A percentile compares a stretch with the other conserved stretches of the same genome.
Evolutionary conservation across 2,888 invertebrate genomes (phyloP).

Genomic region (Sisyra terminalis): DNA sequence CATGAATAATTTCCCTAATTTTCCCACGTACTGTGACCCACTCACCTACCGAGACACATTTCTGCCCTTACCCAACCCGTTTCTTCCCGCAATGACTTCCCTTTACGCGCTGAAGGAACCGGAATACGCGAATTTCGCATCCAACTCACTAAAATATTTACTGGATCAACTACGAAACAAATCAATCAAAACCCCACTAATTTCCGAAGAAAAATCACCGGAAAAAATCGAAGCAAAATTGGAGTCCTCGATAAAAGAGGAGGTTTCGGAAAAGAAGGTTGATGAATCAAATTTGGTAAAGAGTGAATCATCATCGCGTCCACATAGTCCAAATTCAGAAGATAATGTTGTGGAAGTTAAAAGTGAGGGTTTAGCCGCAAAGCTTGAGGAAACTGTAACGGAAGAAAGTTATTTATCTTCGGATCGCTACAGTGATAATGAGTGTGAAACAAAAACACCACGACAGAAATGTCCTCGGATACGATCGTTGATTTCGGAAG

Average conservation of each 20-base stretch:
- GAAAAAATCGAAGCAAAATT: not conserved
- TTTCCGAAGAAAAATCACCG: not conserved
- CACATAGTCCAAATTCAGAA: not conserved
- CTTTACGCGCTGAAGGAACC: not conserved
- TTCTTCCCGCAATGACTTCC: slow-evolving; percentile 1
- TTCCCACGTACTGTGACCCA: not conserved
- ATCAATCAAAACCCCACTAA: not conserved
- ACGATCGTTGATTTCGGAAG: slow-evolving; percentile 85
- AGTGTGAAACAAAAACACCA: slow-evolving; percentile 12
- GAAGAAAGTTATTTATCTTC: slow-evolving; percentile 18
- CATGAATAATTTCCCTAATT: slow-evolving; percentile 2
- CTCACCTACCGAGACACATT: not conserved
- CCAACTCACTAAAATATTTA: slow-evolving; percentile 1
- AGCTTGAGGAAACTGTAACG: slow-evolving; percentile 49
- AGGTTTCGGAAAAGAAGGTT: not conserved
- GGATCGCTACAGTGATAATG: not conserved
- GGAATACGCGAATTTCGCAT: not conserved
- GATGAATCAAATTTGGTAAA: not conserved
- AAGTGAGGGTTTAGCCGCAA: slow-evolving; percentile 62
- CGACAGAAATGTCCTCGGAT: slow-evolving; percentile 63
- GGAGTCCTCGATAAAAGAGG: not conserved
- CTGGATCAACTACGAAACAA: slow-evolving; percentile 1
- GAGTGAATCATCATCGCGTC: not conserved
- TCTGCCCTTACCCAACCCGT: not conserved
- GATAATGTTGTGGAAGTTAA: slow-evolving; percentile 27